A percentile compares a stretch with the other conserved stretches of the same genome.
Evolutionary conservation across 2,797 vertebrate genomes (phyloP).

Genomic region (Diplodus sargus): DNA sequence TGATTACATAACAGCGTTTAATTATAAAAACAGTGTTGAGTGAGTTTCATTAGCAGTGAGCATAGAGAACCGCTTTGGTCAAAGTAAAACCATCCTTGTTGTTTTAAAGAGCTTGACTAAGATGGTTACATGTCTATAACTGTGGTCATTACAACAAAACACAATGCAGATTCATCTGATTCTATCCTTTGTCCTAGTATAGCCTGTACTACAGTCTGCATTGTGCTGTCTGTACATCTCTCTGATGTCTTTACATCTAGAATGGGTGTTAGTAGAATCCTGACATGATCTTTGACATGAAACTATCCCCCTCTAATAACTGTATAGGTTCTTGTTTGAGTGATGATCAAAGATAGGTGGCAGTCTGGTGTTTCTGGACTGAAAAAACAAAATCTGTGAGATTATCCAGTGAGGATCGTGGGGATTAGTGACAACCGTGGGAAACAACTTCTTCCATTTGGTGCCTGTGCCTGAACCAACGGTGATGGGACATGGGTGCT

Average conservation of each 20-base stretch:
- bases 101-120: no score
- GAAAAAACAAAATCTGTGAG: conserved; percentile 39
- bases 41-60: no score
- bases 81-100: no score
- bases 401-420: conserved; percentile 37
- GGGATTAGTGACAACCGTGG: conserved; percentile 51
- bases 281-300: neutral
- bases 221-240: neutral
- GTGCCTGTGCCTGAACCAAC: conserved; percentile 29
- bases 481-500: neutral
- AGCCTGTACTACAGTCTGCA: neutral
- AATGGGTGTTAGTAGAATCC: neutral
- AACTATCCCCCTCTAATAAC: neutral
- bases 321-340: conserved; percentile 7
- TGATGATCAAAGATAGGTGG: conserved; percentile 2
- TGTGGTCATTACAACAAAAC: neutral
- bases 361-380: conserved; percentile 36
- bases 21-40: no score
- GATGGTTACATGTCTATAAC: neutral
- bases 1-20: no score
- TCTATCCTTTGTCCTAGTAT: no score
- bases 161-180: neutral
- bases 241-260: neutral
- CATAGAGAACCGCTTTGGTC: no score
- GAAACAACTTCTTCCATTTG: conserved; percentile 38